phyloP scores from a whole-genome alignment of 1,140 invertebrate genomes.

The Zaprionus capensis region DNA sequence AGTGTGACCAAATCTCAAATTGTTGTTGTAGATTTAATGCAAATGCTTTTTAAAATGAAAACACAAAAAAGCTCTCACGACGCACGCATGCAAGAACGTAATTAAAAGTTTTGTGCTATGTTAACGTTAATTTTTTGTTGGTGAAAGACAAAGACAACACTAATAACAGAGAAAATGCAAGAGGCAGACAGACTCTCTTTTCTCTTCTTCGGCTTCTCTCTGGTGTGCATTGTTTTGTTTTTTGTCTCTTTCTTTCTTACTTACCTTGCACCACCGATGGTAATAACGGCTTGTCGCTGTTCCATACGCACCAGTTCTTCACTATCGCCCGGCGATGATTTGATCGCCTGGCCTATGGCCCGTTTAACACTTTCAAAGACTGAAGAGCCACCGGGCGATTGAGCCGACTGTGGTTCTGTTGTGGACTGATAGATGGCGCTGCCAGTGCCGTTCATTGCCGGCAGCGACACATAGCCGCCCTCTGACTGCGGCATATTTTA shows the following conservation, averaged over 20 bases:
- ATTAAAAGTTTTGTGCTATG: constrained; percentile 30
- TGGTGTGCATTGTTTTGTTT: not conserved
- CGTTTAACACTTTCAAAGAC: constrained; percentile 82
- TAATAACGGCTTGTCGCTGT: constrained; percentile 72
- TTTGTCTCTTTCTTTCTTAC: constrained; percentile 26
- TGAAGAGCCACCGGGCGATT: constrained; percentile 46
- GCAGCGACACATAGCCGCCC: constrained; percentile 83
- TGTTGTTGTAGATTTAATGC: constrained; percentile 16
- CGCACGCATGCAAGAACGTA: constrained; percentile 37
- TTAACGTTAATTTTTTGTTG: constrained; percentile 26
- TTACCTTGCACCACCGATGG: constrained; percentile 80
- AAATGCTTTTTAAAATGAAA: too few species aligned
- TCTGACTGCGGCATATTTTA: constrained; percentile 80
- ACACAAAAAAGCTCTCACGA: constrained; percentile 41
- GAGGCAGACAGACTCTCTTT: not conserved
- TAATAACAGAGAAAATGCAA: constrained; percentile 13
- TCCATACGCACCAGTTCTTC: constrained; percentile 74
- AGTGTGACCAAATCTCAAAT: not conserved
- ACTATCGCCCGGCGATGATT: constrained; percentile 67
- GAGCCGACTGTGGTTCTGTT: constrained; percentile 80
- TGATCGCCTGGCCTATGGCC: constrained; percentile 81
- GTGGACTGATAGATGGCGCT: constrained; percentile 83
- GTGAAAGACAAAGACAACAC: constrained; percentile 29
- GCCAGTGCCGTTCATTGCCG: constrained; percentile 66
- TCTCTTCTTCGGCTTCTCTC: not conserved